Base-by-base conservation (phyloP, 2,113 vertebrate species). In the Tylochromis polylepis region DNA sequence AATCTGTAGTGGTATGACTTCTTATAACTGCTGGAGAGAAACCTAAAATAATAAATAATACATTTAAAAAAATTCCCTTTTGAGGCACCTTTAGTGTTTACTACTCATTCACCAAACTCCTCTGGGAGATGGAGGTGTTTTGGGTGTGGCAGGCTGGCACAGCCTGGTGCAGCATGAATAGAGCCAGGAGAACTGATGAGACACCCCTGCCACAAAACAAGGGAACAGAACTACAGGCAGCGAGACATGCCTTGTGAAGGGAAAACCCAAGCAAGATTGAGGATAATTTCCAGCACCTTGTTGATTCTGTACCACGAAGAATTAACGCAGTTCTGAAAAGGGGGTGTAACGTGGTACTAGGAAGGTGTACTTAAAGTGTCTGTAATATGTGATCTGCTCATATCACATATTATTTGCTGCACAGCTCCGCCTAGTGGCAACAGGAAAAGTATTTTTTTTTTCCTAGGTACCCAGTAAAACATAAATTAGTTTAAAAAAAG, bases 291-390 rank as follows among this genome's bases (percentile, higher is more conserved):
- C 6, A 6, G 31, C 5, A 55, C 20, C 3, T 55, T 55, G 53
- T 10, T 55, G 53, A 55, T 22, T 55, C 5, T 6, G 18, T 55
- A 0, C 51, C 20, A 55, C 20, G 4, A 55, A 55, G 9, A 55
- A 55, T 55, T n/a, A 55, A 55, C 5, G 20, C 1, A 22, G 53
- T 22, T 55, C 53, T 55, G 3, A 31, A 55, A 55, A n/a, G 8
- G 9, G 0, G 53, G 20, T 55, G 9, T 55, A 55, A 55, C 1
- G 10, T 0, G 10, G 1, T 6, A 55, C 0, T 6, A 22, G n/a
- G 0, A 22, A 55, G 53, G 53, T 55, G 53, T 22, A 22, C n/a
- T 11, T 56, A 56, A 12, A 56, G n/a, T 56, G n/a, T 56, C n/a
- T 22, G n/a, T 56, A 56, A 22, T 56, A 56, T 56, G 53, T 56